A percentile compares a stretch with the other conserved stretches of the same genome.
Evolutionary conservation across 2,888 invertebrate genomes (phyloP).

Genomic region (Gortyna flavago): DNA sequence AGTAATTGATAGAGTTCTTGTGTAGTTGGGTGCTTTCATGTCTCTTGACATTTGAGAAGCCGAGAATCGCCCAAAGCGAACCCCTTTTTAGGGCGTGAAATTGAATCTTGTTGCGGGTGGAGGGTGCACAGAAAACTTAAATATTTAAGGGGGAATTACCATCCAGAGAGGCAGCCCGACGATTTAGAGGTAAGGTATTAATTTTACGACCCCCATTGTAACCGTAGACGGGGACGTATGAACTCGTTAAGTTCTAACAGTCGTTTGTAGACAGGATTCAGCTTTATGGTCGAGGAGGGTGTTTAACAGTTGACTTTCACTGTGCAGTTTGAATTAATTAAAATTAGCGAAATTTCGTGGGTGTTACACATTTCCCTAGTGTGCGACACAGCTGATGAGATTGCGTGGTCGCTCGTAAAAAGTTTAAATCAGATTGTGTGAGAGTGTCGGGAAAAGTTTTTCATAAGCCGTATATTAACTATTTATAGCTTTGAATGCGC

Average conservation of each 20-base stretch:
- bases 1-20: constrained; percentile 77
- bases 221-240: constrained; percentile 83
- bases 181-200: constrained; percentile 87
- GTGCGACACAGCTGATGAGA: constrained; percentile 73
- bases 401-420: constrained; percentile 77
- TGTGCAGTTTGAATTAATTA: constrained; percentile 85
- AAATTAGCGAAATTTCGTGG: constrained; percentile 80
- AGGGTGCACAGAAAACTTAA: constrained; percentile 88
- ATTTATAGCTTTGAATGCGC: constrained; percentile 48
- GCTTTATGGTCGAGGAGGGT: constrained; percentile 73
- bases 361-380: constrained; percentile 74
- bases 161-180: constrained; percentile 81
- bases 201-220: constrained; percentile 87
- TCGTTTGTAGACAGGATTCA: constrained; percentile 81
- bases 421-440: constrained; percentile 76
- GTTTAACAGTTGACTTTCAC: constrained; percentile 74
- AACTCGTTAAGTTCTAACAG: constrained; percentile 87
- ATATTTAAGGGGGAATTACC: constrained; percentile 89
- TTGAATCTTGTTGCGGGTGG: constrained; percentile 89
- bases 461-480: constrained; percentile 56
- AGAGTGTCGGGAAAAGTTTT: constrained; percentile 66
- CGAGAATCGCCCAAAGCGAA: constrained; percentile 83
- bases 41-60: constrained; percentile 87
- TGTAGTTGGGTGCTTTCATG: constrained; percentile 80
- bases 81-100: constrained; percentile 89